Evolutionary conservation across 2,888 invertebrate species (phyloP), one percentile per base, ranked within the genome.

Genomic region (Cenopis cana): DNA sequence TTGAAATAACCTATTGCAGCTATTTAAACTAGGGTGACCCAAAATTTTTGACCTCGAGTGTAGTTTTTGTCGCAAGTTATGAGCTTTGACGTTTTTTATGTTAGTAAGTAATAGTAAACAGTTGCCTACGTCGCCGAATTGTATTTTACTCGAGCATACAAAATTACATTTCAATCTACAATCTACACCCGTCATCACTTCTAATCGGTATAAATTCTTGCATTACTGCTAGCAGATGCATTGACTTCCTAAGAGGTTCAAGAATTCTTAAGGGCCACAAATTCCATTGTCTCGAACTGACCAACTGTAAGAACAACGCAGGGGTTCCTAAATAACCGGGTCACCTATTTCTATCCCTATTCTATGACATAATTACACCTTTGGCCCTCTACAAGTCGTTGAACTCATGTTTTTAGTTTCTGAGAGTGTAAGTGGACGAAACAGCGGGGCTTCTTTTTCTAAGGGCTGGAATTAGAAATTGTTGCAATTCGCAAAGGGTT

Each of bases 241-340:
- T 57, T 82, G 69, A 66, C 68, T 67, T 72, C 72, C 72, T 82
- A 79, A 85, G 82, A 75, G 77, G 76, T 81, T 83, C 82, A 83
- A 84, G 85, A 83, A 80, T 78, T 79, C 81, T 83, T 77, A 81
- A 84, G 88, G 88, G 86, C 87, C 86, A 85, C 80, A 81, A 82
- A 75, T 82, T 82, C 74, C 78, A 85, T 93, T 93, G 92, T 93
- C 87, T 91, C 82, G 78, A 88, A 91, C 91, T 93, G 93, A 93
- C 93, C 93, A 90, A 89, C 86, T 90, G 89, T 90, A 84, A 76
- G 75, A 79, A 80, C 85, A 70, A 79, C 76, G 83, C 82, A 89
- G 93, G 93, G 89, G 86, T 84, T 86, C 80, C 80, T 81, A 82
- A 83, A 83, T 79, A 82, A 88, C 88, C 84, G 85, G 90, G 91